A percentile compares a stretch with the other conserved stretches of the same genome.
Evolutionary conservation across 2,888 invertebrate species (phyloP).

Genomic region (Melieria omissa): DNA sequence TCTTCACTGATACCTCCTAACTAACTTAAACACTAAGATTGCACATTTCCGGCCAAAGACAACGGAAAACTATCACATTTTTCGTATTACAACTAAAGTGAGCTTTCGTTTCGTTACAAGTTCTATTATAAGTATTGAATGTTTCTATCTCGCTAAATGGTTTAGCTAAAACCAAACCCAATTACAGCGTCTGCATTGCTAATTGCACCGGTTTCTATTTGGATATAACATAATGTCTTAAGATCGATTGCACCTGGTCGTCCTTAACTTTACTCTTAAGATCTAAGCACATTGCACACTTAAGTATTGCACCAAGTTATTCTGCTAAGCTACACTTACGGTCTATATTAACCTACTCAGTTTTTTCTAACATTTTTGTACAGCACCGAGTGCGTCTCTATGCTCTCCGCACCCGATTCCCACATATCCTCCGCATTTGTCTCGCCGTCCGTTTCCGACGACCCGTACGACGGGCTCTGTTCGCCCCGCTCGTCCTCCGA

Average conservation of each 20-base stretch:
- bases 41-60: constrained; percentile 66
- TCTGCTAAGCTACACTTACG: not conserved
- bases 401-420: constrained; percentile 88
- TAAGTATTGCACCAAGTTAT: constrained; percentile 24
- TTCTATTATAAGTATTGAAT: too few species aligned
- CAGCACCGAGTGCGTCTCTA: constrained; percentile 88
- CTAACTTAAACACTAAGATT: constrained; percentile 46
- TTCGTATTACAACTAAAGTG: constrained; percentile 48
- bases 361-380: constrained; percentile 78
- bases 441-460: constrained; percentile 73
- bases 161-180: too few species aligned
- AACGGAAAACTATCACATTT: constrained; percentile 67
- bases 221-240: not conserved
- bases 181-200: not conserved
- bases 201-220: not conserved
- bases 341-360: constrained; percentile 29
- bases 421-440: constrained; percentile 84
- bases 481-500: constrained; percentile 68
- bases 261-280: not conserved
- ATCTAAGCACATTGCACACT: not conserved
- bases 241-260: constrained; percentile 29
- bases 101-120: too few species aligned
- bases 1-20: constrained; percentile 41
- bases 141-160: too few species aligned
- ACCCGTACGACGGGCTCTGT: constrained; percentile 71